A percentile compares a stretch with the other conserved stretches of the same genome.
Conservation (phyloP, 2,797 vertebrate genomes). For the Sebastes itinus region DNA sequence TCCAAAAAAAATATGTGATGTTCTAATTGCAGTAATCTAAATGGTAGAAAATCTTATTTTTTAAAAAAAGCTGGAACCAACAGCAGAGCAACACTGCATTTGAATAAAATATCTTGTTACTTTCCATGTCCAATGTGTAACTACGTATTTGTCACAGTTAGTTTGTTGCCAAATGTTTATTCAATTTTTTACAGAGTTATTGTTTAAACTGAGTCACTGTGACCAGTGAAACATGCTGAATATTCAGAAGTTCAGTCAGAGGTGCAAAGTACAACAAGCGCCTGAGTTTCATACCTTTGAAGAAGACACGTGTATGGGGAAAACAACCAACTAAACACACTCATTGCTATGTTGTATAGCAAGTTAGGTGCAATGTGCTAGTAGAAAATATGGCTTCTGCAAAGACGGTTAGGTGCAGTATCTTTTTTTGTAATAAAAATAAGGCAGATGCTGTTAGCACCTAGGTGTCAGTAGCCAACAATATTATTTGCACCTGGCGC, state of each 20-base stretch:
- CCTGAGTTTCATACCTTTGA: conserved; percentile 40
- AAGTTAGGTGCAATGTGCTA: conserved; percentile 23
- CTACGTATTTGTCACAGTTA: conserved; percentile 49
- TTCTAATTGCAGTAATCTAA: conserved; percentile 31
- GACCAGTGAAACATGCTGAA: conserved; percentile 49
- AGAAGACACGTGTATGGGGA: conserved; percentile 27
- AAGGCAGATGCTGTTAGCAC: not conserved
- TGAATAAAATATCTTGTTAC: conserved; percentile 30
- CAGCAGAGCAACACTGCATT: not conserved
- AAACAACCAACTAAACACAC: conserved; percentile 22
- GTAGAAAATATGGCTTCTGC: conserved; percentile 24
- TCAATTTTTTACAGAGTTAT: conserved; percentile 36
- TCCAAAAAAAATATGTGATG: not conserved
- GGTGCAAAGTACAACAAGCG: conserved; percentile 7
- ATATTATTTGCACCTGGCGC: too few relatives aligned
- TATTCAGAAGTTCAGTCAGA: conserved; percentile 37
- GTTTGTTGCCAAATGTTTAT: conserved; percentile 45
- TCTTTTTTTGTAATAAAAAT: conserved; percentile 18
- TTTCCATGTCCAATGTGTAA: conserved; percentile 13
- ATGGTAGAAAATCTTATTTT: not conserved
- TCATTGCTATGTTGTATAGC: conserved; percentile 1
- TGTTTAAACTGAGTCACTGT: conserved; percentile 44
- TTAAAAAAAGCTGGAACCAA: conserved; percentile 1
- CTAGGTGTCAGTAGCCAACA: too few relatives aligned
- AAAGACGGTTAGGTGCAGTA: conserved; percentile 1